phyloP scores from a whole-genome alignment of 2,797 vertebrate species.

The Catamblyrhynchus diadema region DNA sequence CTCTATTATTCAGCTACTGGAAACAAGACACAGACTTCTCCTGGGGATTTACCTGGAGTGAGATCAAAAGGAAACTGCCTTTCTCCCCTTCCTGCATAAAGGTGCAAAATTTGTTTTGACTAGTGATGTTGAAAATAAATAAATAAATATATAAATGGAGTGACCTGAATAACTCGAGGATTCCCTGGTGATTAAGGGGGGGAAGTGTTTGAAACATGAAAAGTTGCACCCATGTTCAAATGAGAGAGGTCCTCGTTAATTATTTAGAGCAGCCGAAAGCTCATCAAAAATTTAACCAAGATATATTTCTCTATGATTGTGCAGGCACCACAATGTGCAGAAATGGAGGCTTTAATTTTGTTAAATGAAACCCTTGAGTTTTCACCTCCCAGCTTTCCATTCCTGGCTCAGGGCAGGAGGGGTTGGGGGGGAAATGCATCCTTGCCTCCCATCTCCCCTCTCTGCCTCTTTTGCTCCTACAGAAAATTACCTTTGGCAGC shows the following conservation, averaged over 20 bases:
- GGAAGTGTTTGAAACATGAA: not conserved
- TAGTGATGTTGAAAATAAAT: not conserved
- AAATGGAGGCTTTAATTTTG: constrained; percentile 11
- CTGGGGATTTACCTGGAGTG: not conserved
- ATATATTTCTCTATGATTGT: constrained; percentile 18
- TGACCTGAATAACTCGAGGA: not conserved
- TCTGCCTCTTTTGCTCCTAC: not conserved
- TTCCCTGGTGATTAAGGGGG: not conserved
- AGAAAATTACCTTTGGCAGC: not conserved
- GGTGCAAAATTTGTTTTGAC: not conserved
- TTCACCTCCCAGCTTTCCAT: not conserved
- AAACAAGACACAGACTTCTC: not conserved
- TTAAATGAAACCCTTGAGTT: not conserved
- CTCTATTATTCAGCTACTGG: not conserved
- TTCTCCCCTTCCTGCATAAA: not conserved
- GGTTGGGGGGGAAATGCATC: not conserved
- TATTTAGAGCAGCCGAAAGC: constrained; percentile 52
- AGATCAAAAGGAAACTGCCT: constrained; percentile 19
- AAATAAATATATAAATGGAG: not conserved
- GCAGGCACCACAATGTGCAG: not conserved
- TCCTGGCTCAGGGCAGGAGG: not conserved
- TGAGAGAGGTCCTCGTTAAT: constrained; percentile 44
- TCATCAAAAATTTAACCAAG: constrained; percentile 65
- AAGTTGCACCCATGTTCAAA: constrained; percentile 12
- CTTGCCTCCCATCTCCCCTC: not conserved